Base-by-base conservation (phyloP, 2,797 vertebrate species). In the Pteronotus mesoamericanus region DNA sequence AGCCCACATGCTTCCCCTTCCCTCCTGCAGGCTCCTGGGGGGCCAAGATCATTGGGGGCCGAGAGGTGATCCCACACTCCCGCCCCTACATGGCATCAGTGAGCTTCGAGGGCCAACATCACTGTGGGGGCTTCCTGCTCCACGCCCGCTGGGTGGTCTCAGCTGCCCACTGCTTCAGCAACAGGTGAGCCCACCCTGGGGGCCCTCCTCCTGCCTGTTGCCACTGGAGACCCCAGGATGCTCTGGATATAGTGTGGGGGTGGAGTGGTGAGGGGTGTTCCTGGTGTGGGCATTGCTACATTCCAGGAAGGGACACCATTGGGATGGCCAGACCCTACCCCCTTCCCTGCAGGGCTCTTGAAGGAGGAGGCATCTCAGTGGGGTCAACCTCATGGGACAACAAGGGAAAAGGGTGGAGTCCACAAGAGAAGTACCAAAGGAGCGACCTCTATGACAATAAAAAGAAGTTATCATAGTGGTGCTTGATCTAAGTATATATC, bases 71-170 rank as follows among this genome's bases (percentile, higher is more conserved):
- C 1, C 97, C 97, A 1, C 98, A 98, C 42, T 97, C 98, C 32
- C 86, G 94, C 55, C 98, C 98, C 46, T 98, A 96, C 78, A 97
- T 98, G 97, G 97, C 37, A 0, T 98, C 98, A 0, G 86, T 98
- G 88, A 94, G 79, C 34, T 79, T 97, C 1, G 24, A 72, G 0
- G 96, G 97, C 48, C 18, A 93, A 42, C 98, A 98, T 3, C 0
- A 97, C 89, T 99, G 98, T 0, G 98, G 98, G 32, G 98, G 98
- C 39, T 98, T 98, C 95, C 95, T 99, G 68, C 96, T 99, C 48
- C 91, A 3, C 9, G 59, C 78, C 69, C 91, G 3, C 51, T 99
- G 98, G 98, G 98, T 98, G 85, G 94, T 98, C 93, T 98, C 98
- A 0, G 98, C 98, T 0, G 98, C 98, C 55, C 98, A 98, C 94